Evolutionary conservation across 2,113 vertebrate species (phyloP).

Genomic region (Delphinus delphis): DNA sequence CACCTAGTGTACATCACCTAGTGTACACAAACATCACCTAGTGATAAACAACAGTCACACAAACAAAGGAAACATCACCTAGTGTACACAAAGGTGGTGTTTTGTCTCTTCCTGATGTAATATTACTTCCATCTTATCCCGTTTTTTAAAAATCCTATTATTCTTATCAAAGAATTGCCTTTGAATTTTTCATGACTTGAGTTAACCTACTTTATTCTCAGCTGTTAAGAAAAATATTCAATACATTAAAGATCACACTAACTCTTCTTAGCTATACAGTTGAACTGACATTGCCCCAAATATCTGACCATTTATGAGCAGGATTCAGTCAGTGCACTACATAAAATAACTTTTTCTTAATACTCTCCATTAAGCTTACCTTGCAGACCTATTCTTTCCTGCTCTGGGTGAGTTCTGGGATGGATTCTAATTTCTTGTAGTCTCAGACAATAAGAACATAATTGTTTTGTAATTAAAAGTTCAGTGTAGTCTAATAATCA

Average conservation of each 20-base stretch:
- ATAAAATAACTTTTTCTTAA: neutral
- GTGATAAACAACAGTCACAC: neutral
- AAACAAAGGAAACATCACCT: neutral
- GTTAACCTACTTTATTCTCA: neutral
- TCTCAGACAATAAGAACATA: neutral
- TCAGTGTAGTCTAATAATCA: neutral
- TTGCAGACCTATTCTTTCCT: neutral
- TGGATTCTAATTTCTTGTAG: neutral
- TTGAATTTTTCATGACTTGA: conserved; percentile 7
- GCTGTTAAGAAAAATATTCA: neutral
- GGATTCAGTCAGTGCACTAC: neutral
- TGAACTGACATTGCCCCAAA: neutral
- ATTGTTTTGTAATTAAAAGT: neutral
- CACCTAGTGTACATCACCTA: no score
- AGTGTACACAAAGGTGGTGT: neutral
- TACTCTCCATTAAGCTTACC: neutral
- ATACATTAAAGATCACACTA: neutral
- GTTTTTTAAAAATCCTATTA: neutral
- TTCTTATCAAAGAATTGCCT: neutral
- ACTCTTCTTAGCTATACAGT: neutral
- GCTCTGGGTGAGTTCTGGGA: neutral
- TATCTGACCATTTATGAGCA: neutral
- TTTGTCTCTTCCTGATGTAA: neutral
- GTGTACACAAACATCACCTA: neutral
- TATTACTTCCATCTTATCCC: neutral